Evolutionary conservation across 2,113 vertebrate species (phyloP).

Genomic region (Eulemur macaco): DNA sequence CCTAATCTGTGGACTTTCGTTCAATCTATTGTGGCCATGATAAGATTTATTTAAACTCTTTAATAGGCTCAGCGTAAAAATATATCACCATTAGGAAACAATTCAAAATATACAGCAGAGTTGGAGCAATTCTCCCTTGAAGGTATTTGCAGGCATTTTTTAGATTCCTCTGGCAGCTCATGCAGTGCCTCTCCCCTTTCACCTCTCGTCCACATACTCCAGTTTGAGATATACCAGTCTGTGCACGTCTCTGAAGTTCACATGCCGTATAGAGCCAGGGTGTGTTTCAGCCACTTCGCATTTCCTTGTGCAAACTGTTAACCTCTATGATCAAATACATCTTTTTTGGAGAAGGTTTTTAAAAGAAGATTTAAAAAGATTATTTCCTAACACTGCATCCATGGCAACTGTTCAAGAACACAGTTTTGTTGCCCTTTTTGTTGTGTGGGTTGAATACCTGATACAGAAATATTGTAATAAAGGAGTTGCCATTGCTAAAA

Average conservation of each 20-base stretch:
- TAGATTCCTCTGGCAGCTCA: background rate
- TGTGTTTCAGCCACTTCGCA: background rate
- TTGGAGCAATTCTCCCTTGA: background rate
- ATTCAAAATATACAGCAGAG: background rate
- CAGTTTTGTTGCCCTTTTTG: background rate
- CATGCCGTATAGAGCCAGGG: background rate
- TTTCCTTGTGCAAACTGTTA: background rate
- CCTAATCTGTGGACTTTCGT: background rate
- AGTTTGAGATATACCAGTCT: background rate
- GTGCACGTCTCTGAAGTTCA: background rate
- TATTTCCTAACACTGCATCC: background rate
- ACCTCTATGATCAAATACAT: background rate
- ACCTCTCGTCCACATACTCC: accelerated
- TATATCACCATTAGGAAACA: background rate
- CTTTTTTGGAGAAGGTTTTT: constrained; percentile 39
- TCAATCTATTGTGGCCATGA: background rate
- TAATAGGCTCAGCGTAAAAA: background rate
- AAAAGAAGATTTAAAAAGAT: background rate
- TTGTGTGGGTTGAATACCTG: background rate
- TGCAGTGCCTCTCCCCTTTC: accelerated
- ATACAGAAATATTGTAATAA: background rate
- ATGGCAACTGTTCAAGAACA: constrained; percentile 12
- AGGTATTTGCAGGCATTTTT: background rate
- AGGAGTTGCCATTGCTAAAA: background rate
- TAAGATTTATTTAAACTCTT: background rate